phyloP scores from a whole-genome alignment of 2,888 invertebrate genomes.

The Dryomyza anilis region DNA sequence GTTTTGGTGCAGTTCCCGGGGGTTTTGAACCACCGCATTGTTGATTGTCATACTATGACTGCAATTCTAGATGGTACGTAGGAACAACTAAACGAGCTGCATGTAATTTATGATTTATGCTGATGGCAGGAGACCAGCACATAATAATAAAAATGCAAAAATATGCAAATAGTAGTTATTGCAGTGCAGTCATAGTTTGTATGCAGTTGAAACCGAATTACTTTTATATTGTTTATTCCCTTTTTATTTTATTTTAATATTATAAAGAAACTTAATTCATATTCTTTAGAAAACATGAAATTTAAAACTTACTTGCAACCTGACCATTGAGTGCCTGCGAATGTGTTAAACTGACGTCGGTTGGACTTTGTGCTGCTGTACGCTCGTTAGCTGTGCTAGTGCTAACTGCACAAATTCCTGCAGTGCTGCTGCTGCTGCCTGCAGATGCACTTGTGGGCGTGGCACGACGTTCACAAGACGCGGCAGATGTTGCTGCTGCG shows the following conservation, averaged over 20 bases:
- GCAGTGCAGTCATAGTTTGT: neutral
- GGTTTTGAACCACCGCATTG: too few species aligned
- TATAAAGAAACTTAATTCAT: neutral
- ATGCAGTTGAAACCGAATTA: too few species aligned
- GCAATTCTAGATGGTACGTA: too few species aligned
- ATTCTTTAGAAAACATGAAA: neutral
- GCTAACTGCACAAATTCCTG: constrained; percentile 23
- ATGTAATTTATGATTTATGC: too few species aligned
- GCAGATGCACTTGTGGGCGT: constrained; percentile 55
- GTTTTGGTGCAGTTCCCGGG: too few species aligned
- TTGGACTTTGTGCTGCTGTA: constrained; percentile 35
- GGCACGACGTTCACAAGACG: constrained; percentile 46
- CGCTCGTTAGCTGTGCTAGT: constrained; percentile 13
- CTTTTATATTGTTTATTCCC: too few species aligned
- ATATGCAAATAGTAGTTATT: neutral
- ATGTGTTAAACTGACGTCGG: constrained; percentile 34
- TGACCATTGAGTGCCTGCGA: constrained; percentile 58
- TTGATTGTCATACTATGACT: too few species aligned
- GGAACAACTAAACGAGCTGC: too few species aligned
- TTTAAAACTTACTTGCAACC: constrained; percentile 61
- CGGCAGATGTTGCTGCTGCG: constrained; percentile 61
- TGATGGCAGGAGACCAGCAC: too few species aligned
- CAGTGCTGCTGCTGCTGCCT: neutral
- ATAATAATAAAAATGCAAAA: too few species aligned
- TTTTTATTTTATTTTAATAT: neutral